These are phyloP conservation scores for Parasteatoda tepidariorum DNA, from an alignment of 1,140 invertebrate species.

Conservation along the genomic window DNA sequence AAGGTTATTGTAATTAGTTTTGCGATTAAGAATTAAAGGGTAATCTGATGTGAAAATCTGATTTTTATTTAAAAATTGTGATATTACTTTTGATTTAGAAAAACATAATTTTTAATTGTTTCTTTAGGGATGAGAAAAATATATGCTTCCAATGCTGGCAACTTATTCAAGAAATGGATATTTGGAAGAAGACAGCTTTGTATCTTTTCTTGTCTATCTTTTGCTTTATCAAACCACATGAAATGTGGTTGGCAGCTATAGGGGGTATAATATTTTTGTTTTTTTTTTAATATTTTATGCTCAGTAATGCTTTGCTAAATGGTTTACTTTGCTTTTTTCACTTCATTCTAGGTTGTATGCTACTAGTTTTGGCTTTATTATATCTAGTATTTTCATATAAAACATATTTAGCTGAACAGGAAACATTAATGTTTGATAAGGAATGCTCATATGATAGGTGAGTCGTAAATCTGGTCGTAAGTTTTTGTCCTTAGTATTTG, in stretches of 20 bases:
- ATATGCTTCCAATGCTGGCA: conserved; percentile 52
- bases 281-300: background rate
- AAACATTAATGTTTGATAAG: conserved; percentile 54
- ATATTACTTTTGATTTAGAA: too few relatives aligned
- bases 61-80: too few relatives aligned
- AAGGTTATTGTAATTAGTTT: too few relatives aligned
- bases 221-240: conserved; percentile 49
- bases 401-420: conserved; percentile 32
- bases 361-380: conserved; percentile 48
- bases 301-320: background rate
- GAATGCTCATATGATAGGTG: conserved; percentile 60
- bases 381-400: conserved; percentile 55
- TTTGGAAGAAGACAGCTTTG: conserved; percentile 56
- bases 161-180: conserved; percentile 38
- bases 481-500: too few relatives aligned
- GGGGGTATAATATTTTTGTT: conserved; percentile 58
- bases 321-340: background rate
- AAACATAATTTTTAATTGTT: too few relatives aligned
- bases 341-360: conserved; percentile 41
- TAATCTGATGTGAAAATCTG: too few relatives aligned
- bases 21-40: too few relatives aligned
- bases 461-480: too few relatives aligned
- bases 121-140: conserved; percentile 55
- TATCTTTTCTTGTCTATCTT: conserved; percentile 49
- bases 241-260: conserved; percentile 52